These are phyloP conservation scores for Lasioglossum morio DNA, from an alignment of 2,888 invertebrate genomes.

Conservation along the genomic window DNA sequence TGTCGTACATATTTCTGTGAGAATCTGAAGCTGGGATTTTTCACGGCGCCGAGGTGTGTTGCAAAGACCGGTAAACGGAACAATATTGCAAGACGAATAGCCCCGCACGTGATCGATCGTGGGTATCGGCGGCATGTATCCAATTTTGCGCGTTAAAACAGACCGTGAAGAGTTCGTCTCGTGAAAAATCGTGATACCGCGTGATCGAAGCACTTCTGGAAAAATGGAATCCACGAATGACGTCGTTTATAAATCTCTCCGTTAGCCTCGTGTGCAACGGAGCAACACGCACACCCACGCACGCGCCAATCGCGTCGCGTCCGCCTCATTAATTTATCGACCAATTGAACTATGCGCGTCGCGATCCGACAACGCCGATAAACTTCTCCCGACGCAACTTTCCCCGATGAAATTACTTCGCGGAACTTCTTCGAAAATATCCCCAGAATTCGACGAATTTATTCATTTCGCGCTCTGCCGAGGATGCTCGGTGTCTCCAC, in stretches of 20 bases:
- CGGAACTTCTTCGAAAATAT: background rate
- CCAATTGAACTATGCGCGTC: slow-evolving; percentile 36
- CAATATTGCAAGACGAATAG: slow-evolving; percentile 17
- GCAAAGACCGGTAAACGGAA: background rate
- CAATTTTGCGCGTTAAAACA: slow-evolving; percentile 27
- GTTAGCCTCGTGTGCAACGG: background rate
- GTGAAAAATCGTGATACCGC: slow-evolving; percentile 24
- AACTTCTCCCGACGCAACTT: slow-evolving; percentile 37
- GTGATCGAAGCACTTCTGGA: slow-evolving; percentile 25
- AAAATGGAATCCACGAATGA: background rate
- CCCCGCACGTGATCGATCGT: slow-evolving; percentile 20
- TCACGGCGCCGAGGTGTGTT: background rate
- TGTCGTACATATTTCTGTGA: background rate
- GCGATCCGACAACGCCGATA: slow-evolving; percentile 45
- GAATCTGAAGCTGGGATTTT: background rate
- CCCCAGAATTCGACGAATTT: background rate
- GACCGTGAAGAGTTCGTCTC: slow-evolving; percentile 17
- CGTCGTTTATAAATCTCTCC: slow-evolving; percentile 43
- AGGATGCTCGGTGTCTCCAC: background rate
- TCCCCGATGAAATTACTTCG: background rate
- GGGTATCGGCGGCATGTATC: slow-evolving; percentile 22
- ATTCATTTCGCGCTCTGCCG: background rate
- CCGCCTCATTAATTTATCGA: slow-evolving; percentile 52
- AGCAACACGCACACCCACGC: background rate
- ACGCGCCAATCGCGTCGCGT: slow-evolving; percentile 27